Percentiles rank a stretch among this genome's conserved stretches.
Evolutionary conservation across 2,113 vertebrate species (phyloP).

Genomic region (Barbus barbus): DNA sequence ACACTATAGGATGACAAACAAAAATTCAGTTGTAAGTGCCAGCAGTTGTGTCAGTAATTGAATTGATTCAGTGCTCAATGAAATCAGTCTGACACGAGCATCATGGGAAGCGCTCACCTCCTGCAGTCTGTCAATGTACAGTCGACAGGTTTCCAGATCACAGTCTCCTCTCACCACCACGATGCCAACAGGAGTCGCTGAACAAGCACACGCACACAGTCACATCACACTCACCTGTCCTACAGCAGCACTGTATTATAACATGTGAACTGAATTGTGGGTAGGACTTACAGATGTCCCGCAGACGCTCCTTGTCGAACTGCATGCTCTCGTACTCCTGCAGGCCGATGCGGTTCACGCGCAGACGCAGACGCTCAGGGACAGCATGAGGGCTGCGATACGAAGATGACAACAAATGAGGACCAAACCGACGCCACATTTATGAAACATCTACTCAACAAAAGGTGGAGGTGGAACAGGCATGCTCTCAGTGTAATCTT

Average conservation of each 20-base stretch:
- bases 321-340: slow-evolving; percentile 94
- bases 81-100: not conserved
- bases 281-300: slow-evolving; percentile 88
- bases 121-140: slow-evolving; percentile 93
- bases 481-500: not conserved
- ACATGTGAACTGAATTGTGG: slow-evolving; percentile 11
- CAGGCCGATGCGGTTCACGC: slow-evolving; percentile 92
- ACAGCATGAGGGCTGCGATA: slow-evolving; percentile 87
- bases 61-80: not conserved
- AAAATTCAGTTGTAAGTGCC: not conserved
- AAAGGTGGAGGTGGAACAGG: not conserved
- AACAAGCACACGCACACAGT: not conserved
- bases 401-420: slow-evolving; percentile 27
- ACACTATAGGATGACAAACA: not conserved
- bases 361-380: slow-evolving; percentile 91
- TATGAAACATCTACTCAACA: not conserved
- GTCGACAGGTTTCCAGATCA: slow-evolving; percentile 96
- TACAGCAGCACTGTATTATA: not conserved
- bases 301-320: slow-evolving; percentile 93
- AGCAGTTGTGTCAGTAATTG: not conserved
- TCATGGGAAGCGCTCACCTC: slow-evolving; percentile 78
- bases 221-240: not conserved
- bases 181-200: slow-evolving; percentile 93
- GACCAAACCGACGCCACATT: not conserved
- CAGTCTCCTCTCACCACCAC: slow-evolving; percentile 96